Percentiles rank a stretch among this genome's conserved stretches.
Conservation (phyloP, 2,888 invertebrate genomes). For the Choristoneura rosaceana region DNA sequence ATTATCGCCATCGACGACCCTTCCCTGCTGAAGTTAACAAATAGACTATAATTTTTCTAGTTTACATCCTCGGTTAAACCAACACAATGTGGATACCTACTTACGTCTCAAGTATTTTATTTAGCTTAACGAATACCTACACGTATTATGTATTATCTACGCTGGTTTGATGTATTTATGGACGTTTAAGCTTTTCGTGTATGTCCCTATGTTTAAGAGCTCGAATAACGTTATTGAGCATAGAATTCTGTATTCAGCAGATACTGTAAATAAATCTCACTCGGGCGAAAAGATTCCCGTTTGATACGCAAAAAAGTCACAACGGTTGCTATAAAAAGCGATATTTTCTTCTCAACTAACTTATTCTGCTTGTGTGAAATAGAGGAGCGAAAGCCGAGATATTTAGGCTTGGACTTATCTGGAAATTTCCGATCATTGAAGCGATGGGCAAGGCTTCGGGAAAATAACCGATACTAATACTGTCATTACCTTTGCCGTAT, state of each 20-base stretch:
- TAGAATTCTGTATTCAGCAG: slow-evolving; percentile 39
- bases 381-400: slow-evolving; percentile 59
- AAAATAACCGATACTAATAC: slow-evolving; percentile 60
- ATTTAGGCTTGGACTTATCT: slow-evolving; percentile 70
- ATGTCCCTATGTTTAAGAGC: slow-evolving; percentile 29
- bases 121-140: neutral
- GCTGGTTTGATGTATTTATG: slow-evolving; percentile 17
- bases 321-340: slow-evolving; percentile 53
- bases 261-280: slow-evolving; percentile 46
- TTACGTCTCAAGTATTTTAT: neutral
- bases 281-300: slow-evolving; percentile 49
- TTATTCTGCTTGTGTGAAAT: slow-evolving; percentile 55
- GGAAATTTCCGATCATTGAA: slow-evolving; percentile 73
- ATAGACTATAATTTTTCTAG: slow-evolving; percentile 54
- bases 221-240: slow-evolving; percentile 41
- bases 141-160: neutral
- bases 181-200: slow-evolving; percentile 22
- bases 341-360: slow-evolving; percentile 58
- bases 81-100: neutral
- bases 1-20: slow-evolving; percentile 65
- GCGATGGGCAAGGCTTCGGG: slow-evolving; percentile 59
- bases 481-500: slow-evolving; percentile 52
- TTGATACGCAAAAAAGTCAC: slow-evolving; percentile 53
- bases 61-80: slow-evolving; percentile 7
- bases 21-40: slow-evolving; percentile 53